Evolutionary conservation across 2,888 invertebrate genomes (phyloP), one percentile per base, ranked within the genome.

Genomic region (Oscheius sp.): DNA sequence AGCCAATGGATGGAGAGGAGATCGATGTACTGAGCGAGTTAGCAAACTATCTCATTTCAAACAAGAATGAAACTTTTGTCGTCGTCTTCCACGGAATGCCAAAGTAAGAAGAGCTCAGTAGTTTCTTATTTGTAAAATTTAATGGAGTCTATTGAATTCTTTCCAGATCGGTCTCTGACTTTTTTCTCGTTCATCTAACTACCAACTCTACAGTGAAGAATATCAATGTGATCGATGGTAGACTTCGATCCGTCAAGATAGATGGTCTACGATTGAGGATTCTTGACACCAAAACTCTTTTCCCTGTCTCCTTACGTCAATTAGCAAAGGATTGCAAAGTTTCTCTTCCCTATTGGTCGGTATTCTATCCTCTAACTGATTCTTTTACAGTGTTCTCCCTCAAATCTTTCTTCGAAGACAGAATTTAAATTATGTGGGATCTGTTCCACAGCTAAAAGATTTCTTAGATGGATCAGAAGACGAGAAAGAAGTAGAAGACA

Each of bases 61-160:
- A 64, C 17, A 6, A 49, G n/a, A 50, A 64, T 36, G 51, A 50
- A 24, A 32, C 33, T 8, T 50, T 22, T 33, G 20, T 20, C 14
- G 36, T 51, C 24, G 50, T 50, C 51, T 49, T 51, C 36, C 63
- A 64, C 36, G 51, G 33, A 8, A 64, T 64, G 12, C 51, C 63
- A 2, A 24, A 64, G 61, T 61, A n/a, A 45, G 61, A 9, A 1
- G 14, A n/a, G 2, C 6, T 26, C 33, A 2, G 2, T 49, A 2
- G 17, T 51, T 51, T 51, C 33, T 51, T 30, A 49, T 17, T 14
- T 24, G 6, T 17, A n/a, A n/a, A n/a, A n/a, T n/a, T n/a, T n/a
- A n/a, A n/a, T n/a, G n/a, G n/a, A n/a, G n/a, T n/a, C n/a, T n/a
- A n/a, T n/a, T n/a, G n/a, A n/a, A n/a, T n/a, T n/a, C n/a, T 32